phyloP scores from a whole-genome alignment of 2,888 invertebrate genomes.

The Dusona sp. region DNA sequence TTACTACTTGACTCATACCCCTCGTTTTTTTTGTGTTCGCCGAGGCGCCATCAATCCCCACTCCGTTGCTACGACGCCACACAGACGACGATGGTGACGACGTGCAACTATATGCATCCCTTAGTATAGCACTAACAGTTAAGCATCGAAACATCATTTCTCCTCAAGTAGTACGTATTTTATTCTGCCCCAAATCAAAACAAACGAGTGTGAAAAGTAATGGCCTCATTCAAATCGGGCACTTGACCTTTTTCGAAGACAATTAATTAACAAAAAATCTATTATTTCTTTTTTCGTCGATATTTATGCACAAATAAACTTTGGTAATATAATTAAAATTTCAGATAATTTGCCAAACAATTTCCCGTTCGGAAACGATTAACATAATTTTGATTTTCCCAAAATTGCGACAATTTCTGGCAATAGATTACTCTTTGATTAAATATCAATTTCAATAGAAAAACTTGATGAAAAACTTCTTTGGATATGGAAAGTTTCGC shows the following conservation, averaged over 20 bases:
- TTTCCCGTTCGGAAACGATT: background rate
- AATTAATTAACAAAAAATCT: background rate
- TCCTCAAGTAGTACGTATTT: constrained; percentile 16
- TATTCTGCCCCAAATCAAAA: background rate
- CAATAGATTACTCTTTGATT: background rate
- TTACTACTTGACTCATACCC: constrained; percentile 47
- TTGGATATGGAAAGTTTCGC: too few species aligned
- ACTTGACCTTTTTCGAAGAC: background rate
- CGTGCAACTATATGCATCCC: constrained; percentile 32
- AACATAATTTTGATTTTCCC: background rate
- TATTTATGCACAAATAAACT: too few species aligned
- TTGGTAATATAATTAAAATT: too few species aligned
- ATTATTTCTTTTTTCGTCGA: too few species aligned
- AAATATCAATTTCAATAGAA: background rate
- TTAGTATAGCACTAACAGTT: constrained; percentile 36
- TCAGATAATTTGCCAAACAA: background rate
- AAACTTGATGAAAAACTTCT: background rate
- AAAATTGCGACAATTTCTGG: background rate
- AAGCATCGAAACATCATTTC: constrained; percentile 27
- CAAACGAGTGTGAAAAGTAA: background rate
- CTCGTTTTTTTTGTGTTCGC: constrained; percentile 34
- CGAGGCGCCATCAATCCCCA: constrained; percentile 46
- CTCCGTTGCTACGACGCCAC: constrained; percentile 27
- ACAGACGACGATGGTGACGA: constrained; percentile 42
- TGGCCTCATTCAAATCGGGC: background rate